Evolutionary conservation across 2,888 invertebrate species (phyloP).

Genomic region (Pyralis farinalis): DNA sequence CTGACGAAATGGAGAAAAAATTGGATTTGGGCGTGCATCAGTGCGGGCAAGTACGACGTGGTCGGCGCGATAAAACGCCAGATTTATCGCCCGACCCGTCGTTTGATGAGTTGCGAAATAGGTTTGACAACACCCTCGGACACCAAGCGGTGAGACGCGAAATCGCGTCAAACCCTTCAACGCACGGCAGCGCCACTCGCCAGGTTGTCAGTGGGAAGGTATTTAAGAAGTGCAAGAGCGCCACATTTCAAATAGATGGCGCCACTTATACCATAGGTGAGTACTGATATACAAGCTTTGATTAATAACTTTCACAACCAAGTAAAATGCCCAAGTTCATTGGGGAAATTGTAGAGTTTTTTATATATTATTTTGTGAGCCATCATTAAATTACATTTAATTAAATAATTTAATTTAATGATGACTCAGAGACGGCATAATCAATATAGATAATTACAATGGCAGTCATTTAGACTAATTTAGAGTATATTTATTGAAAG

Average conservation of each 20-base stretch:
- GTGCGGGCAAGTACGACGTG: conserved; percentile 63
- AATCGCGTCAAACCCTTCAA: conserved; percentile 67
- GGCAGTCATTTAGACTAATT: too few species aligned
- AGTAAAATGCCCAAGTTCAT: too few species aligned
- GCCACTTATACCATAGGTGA: conserved; percentile 93
- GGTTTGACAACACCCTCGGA: conserved; percentile 63
- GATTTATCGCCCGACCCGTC: conserved; percentile 58
- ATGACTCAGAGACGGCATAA: too few species aligned
- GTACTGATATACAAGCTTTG: conserved; percentile 24
- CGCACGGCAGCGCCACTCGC: conserved; percentile 72
- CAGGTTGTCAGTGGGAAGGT: conserved; percentile 80
- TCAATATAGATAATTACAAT: too few species aligned
- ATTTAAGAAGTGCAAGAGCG: conserved; percentile 92
- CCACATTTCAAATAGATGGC: conserved; percentile 92
- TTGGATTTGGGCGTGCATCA: conserved; percentile 19
- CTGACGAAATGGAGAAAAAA: conserved; percentile 55
- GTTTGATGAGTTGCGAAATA: conserved; percentile 68
- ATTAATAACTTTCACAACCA: too few species aligned
- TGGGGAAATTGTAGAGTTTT: too few species aligned
- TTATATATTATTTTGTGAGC: too few species aligned
- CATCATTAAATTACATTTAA: too few species aligned
- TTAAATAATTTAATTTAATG: too few species aligned
- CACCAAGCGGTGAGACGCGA: conserved; percentile 50
- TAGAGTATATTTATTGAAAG: too few species aligned
- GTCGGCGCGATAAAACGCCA: conserved; percentile 45